Evolutionary conservation across 1,140 invertebrate genomes (phyloP).

Genomic region (Macrostomum lignano): DNA sequence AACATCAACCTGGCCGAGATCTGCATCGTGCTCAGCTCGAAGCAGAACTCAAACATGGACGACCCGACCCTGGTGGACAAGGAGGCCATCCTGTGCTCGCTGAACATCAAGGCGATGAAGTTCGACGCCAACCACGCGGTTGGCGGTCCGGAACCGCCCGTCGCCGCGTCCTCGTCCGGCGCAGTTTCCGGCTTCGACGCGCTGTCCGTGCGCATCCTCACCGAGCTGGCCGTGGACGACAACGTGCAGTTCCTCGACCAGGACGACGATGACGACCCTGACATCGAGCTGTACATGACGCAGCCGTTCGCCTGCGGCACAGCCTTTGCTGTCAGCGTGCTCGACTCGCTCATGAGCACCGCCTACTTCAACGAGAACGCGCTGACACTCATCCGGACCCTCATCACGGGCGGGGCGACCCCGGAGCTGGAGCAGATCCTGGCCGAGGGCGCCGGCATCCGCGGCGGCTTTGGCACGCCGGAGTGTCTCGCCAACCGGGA

Average conservation of each 20-base stretch:
- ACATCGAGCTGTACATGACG: conserved; percentile 82
- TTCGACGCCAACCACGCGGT: conserved; percentile 36
- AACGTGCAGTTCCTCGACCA: conserved; percentile 96
- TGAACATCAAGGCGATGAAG: conserved; percentile 96
- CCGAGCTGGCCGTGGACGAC: conserved; percentile 40
- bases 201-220: not conserved
- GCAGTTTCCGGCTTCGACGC: too few species aligned
- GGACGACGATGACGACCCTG: conserved; percentile 89
- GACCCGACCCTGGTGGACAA: conserved; percentile 51
- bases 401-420: conserved; percentile 93
- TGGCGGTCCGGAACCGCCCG: not conserved
- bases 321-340: conserved; percentile 81
- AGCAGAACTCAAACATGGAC: conserved; percentile 38
- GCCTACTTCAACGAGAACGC: conserved; percentile 99
- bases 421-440: conserved; percentile 89
- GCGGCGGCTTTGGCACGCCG: too few species aligned
- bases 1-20: conserved; percentile 95
- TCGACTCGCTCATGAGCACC: conserved; percentile 90
- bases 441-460: conserved; percentile 89
- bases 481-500: too few species aligned
- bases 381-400: conserved; percentile 73
- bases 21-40: conserved; percentile 73
- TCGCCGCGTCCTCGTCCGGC: too few species aligned
- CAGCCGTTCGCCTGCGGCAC: conserved; percentile 93
- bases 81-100: conserved; percentile 80